Percentiles rank a stretch among this genome's conserved stretches.
Conservation (phyloP, 2,113 vertebrate species). For the Balaenoptera acutorostrata region DNA sequence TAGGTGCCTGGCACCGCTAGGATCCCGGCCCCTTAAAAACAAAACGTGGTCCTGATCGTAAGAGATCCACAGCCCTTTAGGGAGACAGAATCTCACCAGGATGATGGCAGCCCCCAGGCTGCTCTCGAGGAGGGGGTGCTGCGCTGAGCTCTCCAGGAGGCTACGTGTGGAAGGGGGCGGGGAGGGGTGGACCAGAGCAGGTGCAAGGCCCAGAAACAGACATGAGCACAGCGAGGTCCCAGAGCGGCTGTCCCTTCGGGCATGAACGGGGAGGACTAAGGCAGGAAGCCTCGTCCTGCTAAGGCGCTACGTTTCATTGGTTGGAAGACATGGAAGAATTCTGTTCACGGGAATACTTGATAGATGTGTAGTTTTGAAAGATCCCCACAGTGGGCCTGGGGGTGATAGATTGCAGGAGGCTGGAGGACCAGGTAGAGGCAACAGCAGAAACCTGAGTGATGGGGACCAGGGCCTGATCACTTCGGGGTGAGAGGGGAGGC, state of each 20-base stretch:
- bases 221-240: neutral
- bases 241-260: neutral
- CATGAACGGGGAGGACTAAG: neutral
- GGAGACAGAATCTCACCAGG: neutral
- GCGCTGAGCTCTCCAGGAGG: neutral
- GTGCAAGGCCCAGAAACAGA: neutral
- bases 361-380: neutral
- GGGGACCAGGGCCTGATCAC: neutral
- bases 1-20: neutral
- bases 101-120: too few relatives aligned
- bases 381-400: neutral
- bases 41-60: neutral
- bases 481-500: neutral
- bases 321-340: neutral
- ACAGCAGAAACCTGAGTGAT: neutral
- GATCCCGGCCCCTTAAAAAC: neutral
- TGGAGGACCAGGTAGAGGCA: neutral
- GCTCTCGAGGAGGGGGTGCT: neutral
- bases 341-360: neutral
- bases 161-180: accelerated
- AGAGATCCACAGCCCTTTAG: neutral
- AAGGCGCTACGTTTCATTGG: neutral
- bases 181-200: neutral
- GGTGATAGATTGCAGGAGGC: neutral
- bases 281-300: too few relatives aligned